Percentiles rank a stretch among this genome's conserved stretches.
phyloP scores from a whole-genome alignment of 35 echinoderm and acorn worm species.

The Acanthaster planci region DNA sequence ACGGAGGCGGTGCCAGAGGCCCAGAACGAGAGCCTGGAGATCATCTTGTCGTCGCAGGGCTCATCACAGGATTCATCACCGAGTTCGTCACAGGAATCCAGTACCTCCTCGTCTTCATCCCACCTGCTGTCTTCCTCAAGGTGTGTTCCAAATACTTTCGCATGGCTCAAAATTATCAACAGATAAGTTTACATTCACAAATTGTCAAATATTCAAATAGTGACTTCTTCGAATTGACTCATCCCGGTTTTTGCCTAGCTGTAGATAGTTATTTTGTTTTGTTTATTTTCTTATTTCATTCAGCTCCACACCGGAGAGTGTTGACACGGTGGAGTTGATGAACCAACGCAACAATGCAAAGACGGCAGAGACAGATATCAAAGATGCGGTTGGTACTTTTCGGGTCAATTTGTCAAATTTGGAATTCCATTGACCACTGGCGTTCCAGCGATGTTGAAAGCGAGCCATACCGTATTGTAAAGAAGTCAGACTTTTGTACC shows the following conservation, averaged over 20 bases:
- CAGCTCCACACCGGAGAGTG: constrained; percentile 2
- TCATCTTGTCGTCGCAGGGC: constrained; percentile 30
- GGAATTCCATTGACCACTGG: too few relatives aligned
- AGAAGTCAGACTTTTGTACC: too few relatives aligned
- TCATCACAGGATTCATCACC: neutral
- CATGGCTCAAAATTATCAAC: too few relatives aligned
- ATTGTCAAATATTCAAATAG: too few relatives aligned
- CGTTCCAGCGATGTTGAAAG: too few relatives aligned
- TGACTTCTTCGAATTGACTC: neutral
- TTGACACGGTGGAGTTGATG: constrained; percentile 39
- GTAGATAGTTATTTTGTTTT: neutral
- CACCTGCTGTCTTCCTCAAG: neutral
- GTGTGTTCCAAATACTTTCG: too few relatives aligned
- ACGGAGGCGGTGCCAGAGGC: neutral
- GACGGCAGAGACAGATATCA: constrained; percentile 37
- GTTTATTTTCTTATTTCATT: neutral
- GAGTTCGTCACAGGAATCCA: neutral
- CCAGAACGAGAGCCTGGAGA: constrained; percentile 25
- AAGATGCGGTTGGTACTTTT: constrained; percentile 51
- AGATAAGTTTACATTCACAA: too few relatives aligned
- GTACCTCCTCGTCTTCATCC: constrained; percentile 3
- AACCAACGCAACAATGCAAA: constrained; percentile 58
- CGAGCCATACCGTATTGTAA: too few relatives aligned
- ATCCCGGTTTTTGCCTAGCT: too few relatives aligned
- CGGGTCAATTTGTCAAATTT: too few relatives aligned